phyloP scores from a whole-genome alignment of 1,140 invertebrate species.

The Lepidostoma basale region DNA sequence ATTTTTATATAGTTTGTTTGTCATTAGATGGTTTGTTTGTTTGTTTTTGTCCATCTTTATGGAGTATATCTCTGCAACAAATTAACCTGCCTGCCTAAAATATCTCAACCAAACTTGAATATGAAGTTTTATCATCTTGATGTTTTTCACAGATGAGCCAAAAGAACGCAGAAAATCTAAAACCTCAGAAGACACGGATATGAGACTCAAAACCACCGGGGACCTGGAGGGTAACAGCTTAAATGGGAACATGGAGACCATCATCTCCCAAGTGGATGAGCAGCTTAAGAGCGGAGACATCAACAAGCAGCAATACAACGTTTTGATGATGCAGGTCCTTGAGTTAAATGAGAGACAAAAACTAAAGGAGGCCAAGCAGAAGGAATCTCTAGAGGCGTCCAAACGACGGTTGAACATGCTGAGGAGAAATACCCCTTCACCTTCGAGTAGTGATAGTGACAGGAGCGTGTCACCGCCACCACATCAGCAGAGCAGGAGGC shows the following conservation, averaged over 20 bases:
- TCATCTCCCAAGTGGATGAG: constrained; percentile 83
- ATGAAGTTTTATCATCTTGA: no score
- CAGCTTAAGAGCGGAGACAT: constrained; percentile 77
- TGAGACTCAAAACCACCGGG: constrained; percentile 41
- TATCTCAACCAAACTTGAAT: no score
- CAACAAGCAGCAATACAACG: constrained; percentile 78
- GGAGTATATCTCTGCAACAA: no score
- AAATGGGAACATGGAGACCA: constrained; percentile 73
- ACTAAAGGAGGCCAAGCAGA: constrained; percentile 74
- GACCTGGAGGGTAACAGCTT: constrained; percentile 61
- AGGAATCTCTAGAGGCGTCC: constrained; percentile 62
- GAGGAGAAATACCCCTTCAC: constrained; percentile 46
- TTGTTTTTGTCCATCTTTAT: no score
- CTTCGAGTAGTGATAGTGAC: constrained; percentile 39
- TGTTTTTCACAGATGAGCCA: constrained; percentile 22
- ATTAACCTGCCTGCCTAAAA: no score
- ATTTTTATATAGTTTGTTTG: no score
- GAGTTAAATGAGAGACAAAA: constrained; percentile 81
- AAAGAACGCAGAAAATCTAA: constrained; percentile 18
- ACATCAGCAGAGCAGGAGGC: not conserved
- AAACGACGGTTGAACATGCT: constrained; percentile 54
- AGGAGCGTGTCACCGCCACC: constrained; percentile 52
- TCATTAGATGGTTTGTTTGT: no score
- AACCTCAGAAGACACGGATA: constrained; percentile 60
- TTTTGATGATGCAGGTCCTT: constrained; percentile 78